Evolutionary conservation across 2,888 invertebrate genomes (phyloP).

Genomic region (Craniophora ligustri): DNA sequence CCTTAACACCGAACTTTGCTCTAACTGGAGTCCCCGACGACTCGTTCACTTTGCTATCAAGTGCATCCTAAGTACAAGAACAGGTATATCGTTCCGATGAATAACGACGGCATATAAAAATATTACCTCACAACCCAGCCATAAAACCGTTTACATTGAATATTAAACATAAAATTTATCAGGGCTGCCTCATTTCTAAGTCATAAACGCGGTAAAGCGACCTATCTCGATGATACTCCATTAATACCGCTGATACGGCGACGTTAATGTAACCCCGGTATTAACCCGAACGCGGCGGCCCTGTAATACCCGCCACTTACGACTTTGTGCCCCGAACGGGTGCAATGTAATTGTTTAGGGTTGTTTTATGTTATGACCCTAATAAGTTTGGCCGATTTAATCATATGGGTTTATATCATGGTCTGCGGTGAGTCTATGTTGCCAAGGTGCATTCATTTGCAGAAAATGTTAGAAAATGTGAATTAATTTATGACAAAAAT

Average conservation of each 20-base stretch:
- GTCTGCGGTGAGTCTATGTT: constrained; percentile 21
- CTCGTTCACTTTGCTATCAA: too few relatives aligned
- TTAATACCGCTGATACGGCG: constrained; percentile 80
- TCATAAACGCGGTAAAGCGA: constrained; percentile 58
- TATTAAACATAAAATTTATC: constrained; percentile 61
- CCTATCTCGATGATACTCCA: constrained; percentile 82
- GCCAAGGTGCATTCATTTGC: too few relatives aligned
- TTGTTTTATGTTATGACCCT: constrained; percentile 71
- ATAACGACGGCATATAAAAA: constrained; percentile 50
- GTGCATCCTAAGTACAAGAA: too few relatives aligned
- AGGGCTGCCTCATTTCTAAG: constrained; percentile 51
- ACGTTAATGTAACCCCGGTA: constrained; percentile 77
- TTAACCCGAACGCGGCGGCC: constrained; percentile 64
- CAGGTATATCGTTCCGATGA: too few relatives aligned
- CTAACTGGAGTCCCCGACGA: too few relatives aligned
- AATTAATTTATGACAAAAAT: too few relatives aligned
- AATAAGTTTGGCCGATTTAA: constrained; percentile 60
- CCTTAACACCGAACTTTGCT: too few relatives aligned
- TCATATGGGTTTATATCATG: constrained; percentile 65
- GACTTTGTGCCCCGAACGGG: constrained; percentile 71
- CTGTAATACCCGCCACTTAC: constrained; percentile 77
- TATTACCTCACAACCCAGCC: constrained; percentile 49
- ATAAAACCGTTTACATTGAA: constrained; percentile 61
- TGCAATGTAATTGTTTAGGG: constrained; percentile 83
- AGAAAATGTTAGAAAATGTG: too few relatives aligned